Base-by-base conservation (phyloP, 2,797 vertebrate genomes). In the Aythya fuligula region DNA sequence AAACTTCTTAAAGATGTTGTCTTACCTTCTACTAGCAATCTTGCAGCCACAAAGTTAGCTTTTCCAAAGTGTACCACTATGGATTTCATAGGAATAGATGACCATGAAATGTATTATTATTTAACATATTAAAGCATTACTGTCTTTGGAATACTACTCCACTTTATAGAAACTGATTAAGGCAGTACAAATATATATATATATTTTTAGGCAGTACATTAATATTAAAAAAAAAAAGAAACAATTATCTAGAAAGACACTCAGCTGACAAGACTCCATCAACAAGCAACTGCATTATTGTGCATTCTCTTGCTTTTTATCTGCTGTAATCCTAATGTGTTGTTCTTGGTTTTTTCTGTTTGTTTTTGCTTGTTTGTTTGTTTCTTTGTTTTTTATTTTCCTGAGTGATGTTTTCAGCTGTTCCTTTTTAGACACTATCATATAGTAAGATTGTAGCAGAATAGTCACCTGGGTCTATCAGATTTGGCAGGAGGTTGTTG, bases 311-410 rank as follows among this genome's bases (percentile, higher is more conserved):
- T 79, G 60, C 17, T 67, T 80, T 92, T 82, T 73, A 77, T 54
- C 25, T 1, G 0, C 39, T 51, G 4, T 54, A 56, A 6, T 53
- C 47, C 11, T 20, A 5, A 9, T 17, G 2, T 53, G 0, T 5
- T 49, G 47, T 24, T 49, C 47, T 49, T 22, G 47, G 21, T 49
- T 49, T 49, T 49, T 49, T 49, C 47, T 49, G 47, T 49, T 49
- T 49, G 47, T 49, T 49, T 49, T 49, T 49, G 45, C 21, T 47
- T 47, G 45, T 47, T 21, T 21, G 45, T 47, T 49, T 51, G 24
- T 51, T 51, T 51, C 4, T 25, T 51, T 14, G 7, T 51, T 51
- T 74, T 70, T n/a, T 27, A 43, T 4, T 1, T n/a, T 47, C 27
- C 6, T n/a, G 28, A 85, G 12, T 3, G 38, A 27, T 53, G 61